Evolutionary conservation across 2,113 vertebrate species (phyloP), one percentile per base, ranked within the genome.

Genomic region (Pao palembangensis): DNA sequence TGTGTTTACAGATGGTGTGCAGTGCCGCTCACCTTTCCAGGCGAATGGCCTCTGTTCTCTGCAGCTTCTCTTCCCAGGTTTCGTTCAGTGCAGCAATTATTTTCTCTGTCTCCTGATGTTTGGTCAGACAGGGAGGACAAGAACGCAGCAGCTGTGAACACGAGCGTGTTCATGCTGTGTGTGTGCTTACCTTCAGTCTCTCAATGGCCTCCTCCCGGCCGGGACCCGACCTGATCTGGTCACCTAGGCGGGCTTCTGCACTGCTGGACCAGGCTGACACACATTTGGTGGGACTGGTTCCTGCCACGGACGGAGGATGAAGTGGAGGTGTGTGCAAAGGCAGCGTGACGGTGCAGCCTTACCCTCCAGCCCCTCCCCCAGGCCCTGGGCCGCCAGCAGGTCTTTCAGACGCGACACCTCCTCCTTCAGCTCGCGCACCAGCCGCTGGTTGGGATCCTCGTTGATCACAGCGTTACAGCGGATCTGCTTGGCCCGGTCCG

Each of bases 21-120:
- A n/a, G n/a, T n/a, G n/a, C n/a, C n/a, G n/a, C n/a, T n/a, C n/a
- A 94, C 97, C 97, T 94, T n/a, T 98, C 96, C 96, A 98, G 98
- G 18, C 96, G 90, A n/a, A 99, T 98, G 28, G 95, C 95, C 66
- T 99, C 96, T 0, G 97, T 98, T 61, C 95, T 86, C 0, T n/a
- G 92, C 48, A 99, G 92, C 74, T 99, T 99, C n/a, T n/a, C n/a
- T n/a, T n/a, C 97, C 97, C 97, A 98, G 0, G 97, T 99, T 79
- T 98, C 97, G 0, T 99, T 99, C 73, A 99, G 93, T 73, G 98
- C 97, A 0, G 97, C 97, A 2, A 99, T 99, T 73, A 99, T 99
- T 86, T 98, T 99, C 80, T 98, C n/a, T n/a, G 97, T 98, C 87
- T 99, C 97, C 97, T 99, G 82, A 47, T 5, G 44, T 17, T 13